Evolutionary conservation across 2,797 vertebrate species (phyloP), one percentile per base, ranked within the genome.

Genomic region (Pangasius sanitwongsei): DNA sequence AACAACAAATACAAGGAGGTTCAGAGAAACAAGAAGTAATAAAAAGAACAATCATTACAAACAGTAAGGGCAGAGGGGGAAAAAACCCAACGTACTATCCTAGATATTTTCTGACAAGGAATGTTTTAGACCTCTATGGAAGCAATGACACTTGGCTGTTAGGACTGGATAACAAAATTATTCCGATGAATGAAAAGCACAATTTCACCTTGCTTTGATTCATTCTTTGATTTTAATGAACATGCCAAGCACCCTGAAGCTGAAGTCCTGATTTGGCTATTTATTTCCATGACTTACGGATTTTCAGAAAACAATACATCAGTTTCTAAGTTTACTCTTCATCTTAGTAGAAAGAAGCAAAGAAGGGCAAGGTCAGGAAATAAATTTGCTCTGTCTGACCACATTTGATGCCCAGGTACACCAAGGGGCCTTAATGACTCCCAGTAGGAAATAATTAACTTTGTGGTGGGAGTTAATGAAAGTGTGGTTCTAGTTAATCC

Each of bases 361-460:
- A 63, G 61, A 13, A 20, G 34, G 44, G 83, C 55, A 85, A 44
- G 50, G 63, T 67, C 50, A 25, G 48, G 37, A 81, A 75, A 86
- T 9, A 89, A 53, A 86, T 81, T 83, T 25, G 34, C 65, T 84
- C 86, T 90, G 53, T 88, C 87, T 86, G 20, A 57, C 89, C 86
- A 85, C 48, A 88, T 82, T 89, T 88, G 78, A 88, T 88, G 63
- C 59, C 85, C 69, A 61, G 67, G 88, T 84, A 88, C 74, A 53
- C 83, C 31, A 34, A 84, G 78, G 70, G 69, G n/a, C 25, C 31
- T 75, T 90, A 87, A 92, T 84, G 87, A 80, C 82, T 83, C 87
- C 82, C 90, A 77, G 63, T 87, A 89, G 87, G 80, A 90, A 87
- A 81, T 82, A 57, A 80, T 90, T 88, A 89, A 75, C 87, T 89